A percentile compares a stretch with the other conserved stretches of the same genome.
These are phyloP conservation scores for Siniperca knerii DNA, from an alignment of 2,113 vertebrate species.

Conservation along the genomic window DNA sequence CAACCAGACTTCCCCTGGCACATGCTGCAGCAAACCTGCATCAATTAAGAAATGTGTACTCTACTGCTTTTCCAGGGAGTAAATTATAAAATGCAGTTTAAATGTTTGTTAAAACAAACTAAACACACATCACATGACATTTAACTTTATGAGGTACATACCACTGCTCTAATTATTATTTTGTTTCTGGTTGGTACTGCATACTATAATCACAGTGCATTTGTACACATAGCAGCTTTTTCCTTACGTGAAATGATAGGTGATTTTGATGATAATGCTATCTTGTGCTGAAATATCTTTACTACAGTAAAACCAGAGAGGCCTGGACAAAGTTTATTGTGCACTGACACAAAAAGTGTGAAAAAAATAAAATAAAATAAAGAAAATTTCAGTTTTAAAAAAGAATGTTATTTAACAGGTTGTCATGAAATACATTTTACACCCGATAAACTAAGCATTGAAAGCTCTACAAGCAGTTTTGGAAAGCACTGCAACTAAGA, in stretches of 20 bases:
- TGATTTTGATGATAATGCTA: slow-evolving; percentile 14
- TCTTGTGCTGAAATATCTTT: slow-evolving; percentile 38
- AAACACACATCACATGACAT: neutral
- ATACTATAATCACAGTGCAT: neutral
- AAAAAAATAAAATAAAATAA: too few species aligned
- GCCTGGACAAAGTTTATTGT: neutral
- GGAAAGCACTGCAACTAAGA: neutral
- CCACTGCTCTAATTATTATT: neutral
- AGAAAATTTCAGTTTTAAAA: neutral
- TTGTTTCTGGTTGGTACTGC: neutral
- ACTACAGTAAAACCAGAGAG: slow-evolving; percentile 26
- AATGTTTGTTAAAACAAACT: neutral
- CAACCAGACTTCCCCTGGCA: neutral
- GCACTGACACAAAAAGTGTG: too few species aligned
- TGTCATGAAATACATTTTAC: neutral
- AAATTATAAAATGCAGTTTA: neutral
- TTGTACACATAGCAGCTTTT: neutral
- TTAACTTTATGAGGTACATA: neutral
- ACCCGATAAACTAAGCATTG: neutral
- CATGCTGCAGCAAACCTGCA: slow-evolving; percentile 11
- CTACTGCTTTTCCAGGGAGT: neutral
- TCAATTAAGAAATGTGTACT: neutral
- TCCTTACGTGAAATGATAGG: neutral
- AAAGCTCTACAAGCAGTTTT: neutral
- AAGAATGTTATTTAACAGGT: neutral